A percentile compares a stretch with the other conserved stretches of the same genome.
phyloP scores from a whole-genome alignment of 1,140 invertebrate species.

The Amphibalanus amphitrite region DNA sequence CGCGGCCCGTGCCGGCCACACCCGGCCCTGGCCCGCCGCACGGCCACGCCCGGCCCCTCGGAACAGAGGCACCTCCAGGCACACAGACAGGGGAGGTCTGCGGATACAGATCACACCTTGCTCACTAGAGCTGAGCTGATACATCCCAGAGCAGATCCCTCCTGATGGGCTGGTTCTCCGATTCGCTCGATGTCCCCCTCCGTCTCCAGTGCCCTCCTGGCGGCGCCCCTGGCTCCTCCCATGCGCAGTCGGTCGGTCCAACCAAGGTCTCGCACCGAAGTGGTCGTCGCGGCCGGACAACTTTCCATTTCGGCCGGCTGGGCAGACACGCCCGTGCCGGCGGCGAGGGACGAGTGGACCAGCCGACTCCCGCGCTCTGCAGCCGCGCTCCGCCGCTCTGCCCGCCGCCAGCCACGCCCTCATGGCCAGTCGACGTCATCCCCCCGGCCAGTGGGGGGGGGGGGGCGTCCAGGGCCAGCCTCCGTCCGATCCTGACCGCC shows the following conservation, averaged over 20 bases:
- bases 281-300: background rate
- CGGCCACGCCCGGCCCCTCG: background rate
- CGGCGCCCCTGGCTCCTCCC: background rate
- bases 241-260: background rate
- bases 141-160: no score
- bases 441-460: background rate
- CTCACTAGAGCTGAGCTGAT: no score
- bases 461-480: no score
- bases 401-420: background rate
- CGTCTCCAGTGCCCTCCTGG: no score
- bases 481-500: no score
- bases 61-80: background rate
- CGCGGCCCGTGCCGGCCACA: background rate
- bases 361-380: background rate
- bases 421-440: background rate
- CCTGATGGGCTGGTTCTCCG: no score
- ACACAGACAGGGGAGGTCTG: no score
- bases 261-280: background rate
- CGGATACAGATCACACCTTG: no score
- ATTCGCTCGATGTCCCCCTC: no score
- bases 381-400: no score
- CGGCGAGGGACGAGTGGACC: background rate
- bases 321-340: background rate
- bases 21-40: no score
- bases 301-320: conserved; percentile 1